These are phyloP conservation scores for Rhorus exstirpatorius DNA, from an alignment of 2,888 invertebrate genomes.

Conservation along the genomic window DNA sequence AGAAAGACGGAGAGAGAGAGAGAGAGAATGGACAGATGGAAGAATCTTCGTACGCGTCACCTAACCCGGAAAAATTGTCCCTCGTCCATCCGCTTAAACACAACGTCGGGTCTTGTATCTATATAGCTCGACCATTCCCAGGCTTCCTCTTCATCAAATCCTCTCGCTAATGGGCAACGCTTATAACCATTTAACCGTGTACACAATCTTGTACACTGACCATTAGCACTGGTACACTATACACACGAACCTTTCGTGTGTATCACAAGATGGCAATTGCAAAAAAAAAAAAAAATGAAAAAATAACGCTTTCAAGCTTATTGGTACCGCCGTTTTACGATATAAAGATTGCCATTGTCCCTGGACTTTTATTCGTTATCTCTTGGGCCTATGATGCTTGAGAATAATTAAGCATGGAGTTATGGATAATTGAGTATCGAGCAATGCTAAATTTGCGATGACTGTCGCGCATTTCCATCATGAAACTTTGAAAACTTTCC, in stretches of 20 bases:
- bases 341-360: too few relatives aligned
- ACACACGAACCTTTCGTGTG: background rate
- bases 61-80: constrained; percentile 54
- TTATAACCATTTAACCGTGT: constrained; percentile 60
- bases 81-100: background rate
- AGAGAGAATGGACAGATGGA: constrained; percentile 10
- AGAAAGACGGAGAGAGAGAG: constrained; percentile 11
- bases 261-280: constrained; percentile 7
- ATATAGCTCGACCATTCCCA: constrained; percentile 49
- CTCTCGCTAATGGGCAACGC: constrained; percentile 58
- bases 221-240: constrained; percentile 1
- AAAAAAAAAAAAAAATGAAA: too few relatives aligned
- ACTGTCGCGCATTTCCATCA: too few relatives aligned
- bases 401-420: too few relatives aligned
- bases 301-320: too few relatives aligned
- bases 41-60: constrained; percentile 56
- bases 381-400: too few relatives aligned
- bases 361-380: too few relatives aligned
- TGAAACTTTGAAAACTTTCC: too few relatives aligned
- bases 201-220: constrained; percentile 31
- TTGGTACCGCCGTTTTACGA: too few relatives aligned
- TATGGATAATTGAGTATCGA: too few relatives aligned
- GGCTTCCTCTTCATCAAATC: constrained; percentile 55
- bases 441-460: too few relatives aligned
- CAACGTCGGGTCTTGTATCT: constrained; percentile 8